Conservation (phyloP, 2,888 invertebrate genomes). For the Pachymerium ferrugineum region DNA sequence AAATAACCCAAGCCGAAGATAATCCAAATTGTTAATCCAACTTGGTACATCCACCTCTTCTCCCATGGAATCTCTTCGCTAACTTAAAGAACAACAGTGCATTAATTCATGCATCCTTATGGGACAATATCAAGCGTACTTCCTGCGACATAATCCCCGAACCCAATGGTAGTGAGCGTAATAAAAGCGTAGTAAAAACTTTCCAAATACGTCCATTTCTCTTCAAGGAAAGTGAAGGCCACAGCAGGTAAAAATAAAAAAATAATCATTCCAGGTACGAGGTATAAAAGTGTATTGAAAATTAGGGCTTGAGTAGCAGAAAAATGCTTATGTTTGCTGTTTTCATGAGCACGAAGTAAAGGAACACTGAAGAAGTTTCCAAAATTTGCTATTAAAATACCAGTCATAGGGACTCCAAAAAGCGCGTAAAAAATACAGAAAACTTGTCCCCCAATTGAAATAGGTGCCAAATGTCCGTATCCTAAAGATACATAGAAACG, state of each 20-base stretch:
- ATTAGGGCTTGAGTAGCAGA: conserved; percentile 64
- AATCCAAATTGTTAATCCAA: conserved; percentile 79
- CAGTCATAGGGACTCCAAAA: conserved; percentile 79
- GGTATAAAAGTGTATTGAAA: conserved; percentile 71
- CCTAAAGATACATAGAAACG: too few species aligned
- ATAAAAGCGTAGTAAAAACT: conserved; percentile 74
- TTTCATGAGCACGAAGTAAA: conserved; percentile 34
- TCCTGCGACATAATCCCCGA: conserved; percentile 90
- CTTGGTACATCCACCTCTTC: conserved; percentile 60
- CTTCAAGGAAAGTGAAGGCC: conserved; percentile 75
- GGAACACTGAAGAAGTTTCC: conserved; percentile 67
- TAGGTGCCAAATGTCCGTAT: conserved; percentile 83
- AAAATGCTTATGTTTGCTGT: conserved; percentile 52
- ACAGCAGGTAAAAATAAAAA: conserved; percentile 81
- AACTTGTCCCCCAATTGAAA: conserved; percentile 69
- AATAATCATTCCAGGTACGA: conserved; percentile 81
- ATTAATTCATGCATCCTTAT: neutral
- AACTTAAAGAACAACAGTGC: neutral
- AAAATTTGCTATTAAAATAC: conserved; percentile 65
- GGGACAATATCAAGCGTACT: conserved; percentile 38
- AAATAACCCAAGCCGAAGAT: conserved; percentile 86
- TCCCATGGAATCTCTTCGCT: conserved; percentile 28
- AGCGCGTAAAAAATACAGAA: conserved; percentile 83
- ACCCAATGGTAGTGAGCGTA: conserved; percentile 61
- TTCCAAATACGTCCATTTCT: conserved; percentile 71